Evolutionary conservation across 2,797 vertebrate genomes (phyloP).

Genomic region (Phylloscopus collybita): DNA sequence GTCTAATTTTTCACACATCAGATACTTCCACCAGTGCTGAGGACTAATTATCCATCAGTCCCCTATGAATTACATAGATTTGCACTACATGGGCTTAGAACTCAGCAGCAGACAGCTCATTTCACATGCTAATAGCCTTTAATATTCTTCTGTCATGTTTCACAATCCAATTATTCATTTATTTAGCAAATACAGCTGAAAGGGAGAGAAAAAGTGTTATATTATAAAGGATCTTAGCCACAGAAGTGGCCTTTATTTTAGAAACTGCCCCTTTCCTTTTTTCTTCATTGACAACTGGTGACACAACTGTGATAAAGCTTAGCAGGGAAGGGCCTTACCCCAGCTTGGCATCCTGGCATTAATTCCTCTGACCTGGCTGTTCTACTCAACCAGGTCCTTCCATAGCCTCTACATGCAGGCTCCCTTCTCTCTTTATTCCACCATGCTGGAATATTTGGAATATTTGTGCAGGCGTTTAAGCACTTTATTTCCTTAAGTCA

Average conservation of each 20-base stretch:
- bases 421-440: neutral
- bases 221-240: neutral
- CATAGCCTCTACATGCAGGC: neutral
- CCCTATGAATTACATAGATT: neutral
- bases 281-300: neutral
- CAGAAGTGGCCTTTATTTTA: neutral
- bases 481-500: neutral
- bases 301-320: neutral
- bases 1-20: neutral
- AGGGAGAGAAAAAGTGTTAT: neutral
- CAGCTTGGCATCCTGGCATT: neutral
- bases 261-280: neutral
- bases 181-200: constrained; percentile 22
- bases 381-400: neutral
- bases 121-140: constrained; percentile 12
- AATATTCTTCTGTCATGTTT: constrained; percentile 23
- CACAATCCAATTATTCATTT: constrained; percentile 5
- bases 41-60: neutral
- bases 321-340: neutral
- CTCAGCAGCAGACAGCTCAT: neutral
- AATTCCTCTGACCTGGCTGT: neutral
- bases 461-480: neutral
- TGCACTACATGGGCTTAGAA: neutral
- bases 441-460: neutral
- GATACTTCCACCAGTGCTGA: neutral